Conservation (phyloP, 2,888 invertebrate genomes). For the Lottia gigantea region DNA sequence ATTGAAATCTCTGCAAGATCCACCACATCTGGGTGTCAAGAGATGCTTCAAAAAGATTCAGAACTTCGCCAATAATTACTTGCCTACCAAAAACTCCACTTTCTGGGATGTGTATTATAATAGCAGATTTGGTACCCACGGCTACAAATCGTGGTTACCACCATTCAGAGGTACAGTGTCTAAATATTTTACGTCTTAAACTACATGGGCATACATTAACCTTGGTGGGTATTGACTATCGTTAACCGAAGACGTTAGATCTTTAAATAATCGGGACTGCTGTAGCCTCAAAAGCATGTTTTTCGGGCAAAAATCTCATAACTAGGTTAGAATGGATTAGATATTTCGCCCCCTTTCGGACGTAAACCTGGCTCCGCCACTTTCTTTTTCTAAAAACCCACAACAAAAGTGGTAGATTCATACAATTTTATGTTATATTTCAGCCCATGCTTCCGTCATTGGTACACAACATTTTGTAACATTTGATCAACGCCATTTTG, state of each 20-base stretch:
- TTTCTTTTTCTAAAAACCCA: neutral
- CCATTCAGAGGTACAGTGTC: constrained; percentile 81
- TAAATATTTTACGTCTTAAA: neutral
- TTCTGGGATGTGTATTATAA: constrained; percentile 84
- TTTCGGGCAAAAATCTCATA: too few relatives aligned
- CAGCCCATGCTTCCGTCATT: constrained; percentile 86
- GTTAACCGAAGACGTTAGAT: too few relatives aligned
- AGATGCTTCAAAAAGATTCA: constrained; percentile 25
- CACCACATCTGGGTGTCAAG: constrained; percentile 38
- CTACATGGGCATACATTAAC: too few relatives aligned
- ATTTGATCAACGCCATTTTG: constrained; percentile 84
- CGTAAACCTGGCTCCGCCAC: too few relatives aligned
- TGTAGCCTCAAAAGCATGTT: too few relatives aligned
- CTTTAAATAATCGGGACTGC: too few relatives aligned
- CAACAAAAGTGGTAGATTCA: neutral
- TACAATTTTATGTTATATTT: constrained; percentile 49
- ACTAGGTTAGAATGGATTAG: too few relatives aligned
- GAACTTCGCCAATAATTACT: constrained; percentile 22
- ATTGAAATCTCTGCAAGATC: constrained; percentile 45
- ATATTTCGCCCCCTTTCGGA: too few relatives aligned
- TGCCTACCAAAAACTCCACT: constrained; percentile 59
- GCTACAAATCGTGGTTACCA: constrained; percentile 82
- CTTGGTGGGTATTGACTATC: too few relatives aligned
- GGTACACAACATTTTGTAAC: constrained; percentile 86
- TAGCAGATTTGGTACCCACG: constrained; percentile 6